phyloP scores from a whole-genome alignment of 1,140 invertebrate genomes.

The Megalopta genalis region DNA sequence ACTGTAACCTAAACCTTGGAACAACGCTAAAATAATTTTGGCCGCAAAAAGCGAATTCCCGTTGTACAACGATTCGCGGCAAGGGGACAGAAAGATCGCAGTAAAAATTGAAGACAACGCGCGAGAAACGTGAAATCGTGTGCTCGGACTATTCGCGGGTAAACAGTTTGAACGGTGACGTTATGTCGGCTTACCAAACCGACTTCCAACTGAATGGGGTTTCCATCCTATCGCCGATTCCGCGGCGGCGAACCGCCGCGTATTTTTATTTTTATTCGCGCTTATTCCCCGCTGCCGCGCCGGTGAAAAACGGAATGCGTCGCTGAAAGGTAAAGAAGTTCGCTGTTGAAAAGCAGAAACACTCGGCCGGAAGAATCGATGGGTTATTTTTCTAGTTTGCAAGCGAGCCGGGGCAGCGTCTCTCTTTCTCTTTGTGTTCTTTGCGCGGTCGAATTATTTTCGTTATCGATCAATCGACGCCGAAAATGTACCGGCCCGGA shows the following conservation, averaged over 20 bases:
- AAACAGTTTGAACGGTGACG: slow-evolving; percentile 3
- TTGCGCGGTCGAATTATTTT: slow-evolving; percentile 17
- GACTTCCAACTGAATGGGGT: background rate
- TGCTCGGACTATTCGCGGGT: background rate
- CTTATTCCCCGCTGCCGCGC: too few relatives aligned
- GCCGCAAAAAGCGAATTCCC: too few relatives aligned
- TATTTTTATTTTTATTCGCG: slow-evolving; percentile 44
- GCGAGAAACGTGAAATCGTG: too few relatives aligned
- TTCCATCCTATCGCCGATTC: slow-evolving; percentile 12
- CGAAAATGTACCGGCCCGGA: background rate
- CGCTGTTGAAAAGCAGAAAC: slow-evolving; percentile 21
- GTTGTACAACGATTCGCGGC: too few relatives aligned
- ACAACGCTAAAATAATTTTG: too few relatives aligned
- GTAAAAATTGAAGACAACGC: background rate
- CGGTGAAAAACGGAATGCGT: slow-evolving; percentile 1
- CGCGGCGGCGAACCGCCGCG: slow-evolving; percentile 10
- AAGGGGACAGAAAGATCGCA: too few relatives aligned
- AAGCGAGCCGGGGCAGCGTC: background rate
- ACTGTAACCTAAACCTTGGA: too few relatives aligned
- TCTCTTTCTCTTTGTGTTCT: background rate
- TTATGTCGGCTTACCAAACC: too few relatives aligned
- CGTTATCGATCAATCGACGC: background rate
- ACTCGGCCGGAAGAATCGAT: background rate
- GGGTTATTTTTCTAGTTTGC: slow-evolving; percentile 35
- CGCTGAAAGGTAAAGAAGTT: slow-evolving; percentile 10